phyloP scores from a whole-genome alignment of 2,888 invertebrate species.

The Eueremaeus valkanovi region DNA sequence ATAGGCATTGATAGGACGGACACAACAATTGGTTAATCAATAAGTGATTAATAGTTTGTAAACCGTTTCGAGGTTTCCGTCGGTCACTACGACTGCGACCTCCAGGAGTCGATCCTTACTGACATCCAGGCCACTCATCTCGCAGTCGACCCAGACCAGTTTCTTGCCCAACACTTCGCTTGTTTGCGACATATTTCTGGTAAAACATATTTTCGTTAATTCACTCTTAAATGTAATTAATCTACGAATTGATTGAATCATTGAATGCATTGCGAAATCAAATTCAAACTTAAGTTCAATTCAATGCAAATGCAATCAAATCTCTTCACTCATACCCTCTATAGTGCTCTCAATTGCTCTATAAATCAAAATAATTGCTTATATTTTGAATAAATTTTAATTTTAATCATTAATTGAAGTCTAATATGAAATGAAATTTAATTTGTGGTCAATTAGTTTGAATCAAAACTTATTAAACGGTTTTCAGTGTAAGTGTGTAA shows the following conservation, averaged over 20 bases:
- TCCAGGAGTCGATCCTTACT: slow-evolving; percentile 76
- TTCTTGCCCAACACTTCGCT: slow-evolving; percentile 14
- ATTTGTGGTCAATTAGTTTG: no score
- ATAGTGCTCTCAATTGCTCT: no score
- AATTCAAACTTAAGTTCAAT: no score
- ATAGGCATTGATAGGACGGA: no score
- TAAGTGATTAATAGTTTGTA: not conserved
- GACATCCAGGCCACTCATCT: slow-evolving; percentile 85
- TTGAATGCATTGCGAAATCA: not conserved
- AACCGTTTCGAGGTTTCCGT: slow-evolving; percentile 64
- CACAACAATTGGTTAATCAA: not conserved
- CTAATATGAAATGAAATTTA: no score
- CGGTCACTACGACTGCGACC: slow-evolving; percentile 82
- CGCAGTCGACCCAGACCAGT: slow-evolving; percentile 44
- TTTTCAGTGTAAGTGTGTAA: no score
- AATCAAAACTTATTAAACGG: no score
- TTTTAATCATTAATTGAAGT: no score
- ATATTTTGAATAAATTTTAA: no score
- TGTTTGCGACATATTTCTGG: not conserved
- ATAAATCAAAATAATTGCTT: no score
- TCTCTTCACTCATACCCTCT: no score
- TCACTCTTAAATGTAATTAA: not conserved
- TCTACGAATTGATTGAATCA: not conserved
- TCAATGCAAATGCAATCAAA: not conserved
- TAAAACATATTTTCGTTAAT: not conserved